Conservation (phyloP, 2,797 vertebrate species). For the Poecilia velifera region DNA sequence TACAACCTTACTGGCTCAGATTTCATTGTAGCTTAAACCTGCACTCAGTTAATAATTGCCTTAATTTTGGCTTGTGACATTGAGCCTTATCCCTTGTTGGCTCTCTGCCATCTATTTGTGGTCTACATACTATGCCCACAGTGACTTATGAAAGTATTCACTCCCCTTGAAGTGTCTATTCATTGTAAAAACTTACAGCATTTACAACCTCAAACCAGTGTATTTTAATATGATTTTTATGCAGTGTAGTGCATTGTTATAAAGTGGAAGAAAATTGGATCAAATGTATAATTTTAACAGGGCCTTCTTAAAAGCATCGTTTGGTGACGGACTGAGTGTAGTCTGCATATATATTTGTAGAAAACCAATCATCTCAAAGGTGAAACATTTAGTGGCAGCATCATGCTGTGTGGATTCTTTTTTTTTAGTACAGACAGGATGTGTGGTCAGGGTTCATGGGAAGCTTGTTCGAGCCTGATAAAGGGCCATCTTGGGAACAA, state of each 20-base stretch:
- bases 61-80: constrained; percentile 44
- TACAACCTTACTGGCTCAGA: constrained; percentile 69
- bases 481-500: too few relatives aligned
- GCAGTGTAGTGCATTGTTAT: background rate
- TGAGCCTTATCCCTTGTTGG: constrained; percentile 43
- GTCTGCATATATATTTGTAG: background rate
- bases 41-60: constrained; percentile 63
- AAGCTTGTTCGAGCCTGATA: background rate
- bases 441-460: background rate
- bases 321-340: too few relatives aligned
- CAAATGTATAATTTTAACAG: background rate
- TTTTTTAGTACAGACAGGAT: background rate
- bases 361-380: background rate
- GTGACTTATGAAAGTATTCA: background rate
- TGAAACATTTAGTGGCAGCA: background rate
- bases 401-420: background rate
- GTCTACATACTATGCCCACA: constrained; percentile 3
- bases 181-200: background rate
- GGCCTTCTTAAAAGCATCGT: background rate
- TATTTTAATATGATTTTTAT: background rate
- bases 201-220: background rate
- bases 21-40: constrained; percentile 37
- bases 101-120: constrained; percentile 31
- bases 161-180: background rate
- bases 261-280: background rate